Conservation (phyloP, 2,797 vertebrate species). For the Ataeniobius toweri region DNA sequence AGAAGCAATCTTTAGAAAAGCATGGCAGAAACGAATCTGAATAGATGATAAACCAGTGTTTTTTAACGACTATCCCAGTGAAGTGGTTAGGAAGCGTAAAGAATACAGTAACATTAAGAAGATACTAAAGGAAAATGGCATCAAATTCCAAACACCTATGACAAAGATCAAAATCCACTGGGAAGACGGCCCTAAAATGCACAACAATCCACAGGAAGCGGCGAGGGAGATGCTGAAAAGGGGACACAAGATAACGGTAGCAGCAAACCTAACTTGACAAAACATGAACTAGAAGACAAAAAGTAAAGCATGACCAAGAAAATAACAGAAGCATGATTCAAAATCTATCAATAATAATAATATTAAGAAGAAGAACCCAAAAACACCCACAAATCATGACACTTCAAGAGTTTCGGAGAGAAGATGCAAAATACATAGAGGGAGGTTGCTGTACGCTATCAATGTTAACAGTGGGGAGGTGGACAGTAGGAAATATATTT, state of each 20-base stretch:
- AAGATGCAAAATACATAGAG: too few species aligned
- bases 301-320: too few species aligned
- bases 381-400: too few species aligned
- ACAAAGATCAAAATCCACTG: background rate
- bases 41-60: background rate
- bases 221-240: background rate
- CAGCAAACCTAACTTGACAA: background rate
- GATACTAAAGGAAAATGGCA: background rate
- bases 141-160: constrained; percentile 2
- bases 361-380: too few species aligned
- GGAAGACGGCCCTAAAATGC: background rate
- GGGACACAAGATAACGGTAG: background rate
- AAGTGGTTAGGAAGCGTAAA: constrained; percentile 5
- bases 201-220: background rate
- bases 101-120: background rate
- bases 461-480: too few species aligned
- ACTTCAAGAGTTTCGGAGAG: too few species aligned
- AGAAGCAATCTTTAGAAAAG: constrained; percentile 12
- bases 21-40: background rate
- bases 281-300: background rate
- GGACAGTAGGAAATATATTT: too few species aligned
- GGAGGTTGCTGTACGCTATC: too few species aligned
- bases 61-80: background rate
- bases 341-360: too few species aligned
- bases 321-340: background rate